A percentile compares a stretch with the other conserved stretches of the same genome.
These are phyloP conservation scores for Cataglyphis altisquamis DNA, from an alignment of 2,888 invertebrate species.

Conservation along the genomic window DNA sequence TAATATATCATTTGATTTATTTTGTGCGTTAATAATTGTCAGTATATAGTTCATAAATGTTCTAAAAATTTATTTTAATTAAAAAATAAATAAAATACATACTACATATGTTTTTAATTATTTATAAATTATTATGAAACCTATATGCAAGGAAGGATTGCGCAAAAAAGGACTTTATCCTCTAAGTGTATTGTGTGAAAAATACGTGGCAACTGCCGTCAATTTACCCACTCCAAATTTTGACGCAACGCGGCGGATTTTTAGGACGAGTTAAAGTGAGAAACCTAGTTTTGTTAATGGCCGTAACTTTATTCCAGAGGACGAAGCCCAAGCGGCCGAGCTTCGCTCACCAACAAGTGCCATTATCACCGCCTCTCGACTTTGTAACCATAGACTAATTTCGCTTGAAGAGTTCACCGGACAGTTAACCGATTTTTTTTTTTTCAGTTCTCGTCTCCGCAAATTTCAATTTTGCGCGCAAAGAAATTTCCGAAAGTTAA, in stretches of 20 bases:
- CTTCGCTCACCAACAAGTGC: constrained; percentile 49
- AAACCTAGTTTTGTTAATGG: constrained; percentile 56
- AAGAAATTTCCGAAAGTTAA: constrained; percentile 55
- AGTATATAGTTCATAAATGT: not conserved
- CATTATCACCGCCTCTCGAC: constrained; percentile 53
- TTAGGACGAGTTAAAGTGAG: constrained; percentile 54
- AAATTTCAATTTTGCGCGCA: constrained; percentile 55
- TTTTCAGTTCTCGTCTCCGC: constrained; percentile 23
- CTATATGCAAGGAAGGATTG: not conserved
- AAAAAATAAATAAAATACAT: constrained; percentile 6
- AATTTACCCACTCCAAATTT: constrained; percentile 47
- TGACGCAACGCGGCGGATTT: constrained; percentile 33
- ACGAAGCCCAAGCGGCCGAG: constrained; percentile 39
- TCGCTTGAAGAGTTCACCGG: constrained; percentile 48
- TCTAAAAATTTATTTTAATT: constrained; percentile 3
- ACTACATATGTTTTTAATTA: too few species aligned
- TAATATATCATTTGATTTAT: not conserved
- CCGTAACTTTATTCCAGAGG: constrained; percentile 49
- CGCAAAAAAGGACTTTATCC: not conserved
- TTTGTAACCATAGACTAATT: constrained; percentile 55
- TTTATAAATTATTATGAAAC: constrained; percentile 7
- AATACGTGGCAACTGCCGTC: constrained; percentile 48
- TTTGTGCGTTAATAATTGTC: not conserved
- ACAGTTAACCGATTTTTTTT: constrained; percentile 45
- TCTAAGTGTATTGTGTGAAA: constrained; percentile 25